A percentile compares a stretch with the other conserved stretches of the same genome.
phyloP scores from a whole-genome alignment of 2,113 vertebrate species.

The Talpa occidentalis region DNA sequence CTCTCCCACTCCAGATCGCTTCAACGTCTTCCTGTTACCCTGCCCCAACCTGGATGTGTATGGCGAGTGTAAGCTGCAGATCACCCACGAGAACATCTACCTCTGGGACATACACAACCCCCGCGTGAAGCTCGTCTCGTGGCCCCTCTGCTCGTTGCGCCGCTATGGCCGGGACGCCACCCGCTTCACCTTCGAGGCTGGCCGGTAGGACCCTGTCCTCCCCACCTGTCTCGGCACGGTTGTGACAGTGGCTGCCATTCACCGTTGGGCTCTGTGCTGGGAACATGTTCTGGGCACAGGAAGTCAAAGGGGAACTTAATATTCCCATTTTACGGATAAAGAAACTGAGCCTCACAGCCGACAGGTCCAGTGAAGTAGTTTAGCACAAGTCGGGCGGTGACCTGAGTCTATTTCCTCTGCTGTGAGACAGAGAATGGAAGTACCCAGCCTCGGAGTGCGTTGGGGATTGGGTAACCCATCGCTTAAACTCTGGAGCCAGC shows the following conservation, averaged over 20 bases:
- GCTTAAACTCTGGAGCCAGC: background rate
- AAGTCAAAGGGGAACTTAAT: background rate
- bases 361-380: background rate
- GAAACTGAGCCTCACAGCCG: background rate
- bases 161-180: constrained; percentile 95
- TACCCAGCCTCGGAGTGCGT: background rate
- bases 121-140: constrained; percentile 94
- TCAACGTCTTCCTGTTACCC: constrained; percentile 96
- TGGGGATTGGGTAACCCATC: background rate
- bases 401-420: background rate
- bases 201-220: constrained; percentile 87
- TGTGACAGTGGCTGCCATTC: background rate
- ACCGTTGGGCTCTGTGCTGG: background rate
- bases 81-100: constrained; percentile 98
- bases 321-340: background rate
- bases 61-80: constrained; percentile 97
- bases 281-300: background rate
- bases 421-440: background rate
- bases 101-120: constrained; percentile 98
- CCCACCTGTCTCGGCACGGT: rapidly evolving
- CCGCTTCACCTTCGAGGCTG: constrained; percentile 96
- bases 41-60: constrained; percentile 97
- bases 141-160: constrained; percentile 96
- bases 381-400: background rate
- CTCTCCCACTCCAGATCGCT: constrained; percentile 89